A percentile compares a stretch with the other conserved stretches of the same genome.
Evolutionary conservation across 1,140 invertebrate genomes (phyloP).

Genomic region (Rhyzopertha dominica): DNA sequence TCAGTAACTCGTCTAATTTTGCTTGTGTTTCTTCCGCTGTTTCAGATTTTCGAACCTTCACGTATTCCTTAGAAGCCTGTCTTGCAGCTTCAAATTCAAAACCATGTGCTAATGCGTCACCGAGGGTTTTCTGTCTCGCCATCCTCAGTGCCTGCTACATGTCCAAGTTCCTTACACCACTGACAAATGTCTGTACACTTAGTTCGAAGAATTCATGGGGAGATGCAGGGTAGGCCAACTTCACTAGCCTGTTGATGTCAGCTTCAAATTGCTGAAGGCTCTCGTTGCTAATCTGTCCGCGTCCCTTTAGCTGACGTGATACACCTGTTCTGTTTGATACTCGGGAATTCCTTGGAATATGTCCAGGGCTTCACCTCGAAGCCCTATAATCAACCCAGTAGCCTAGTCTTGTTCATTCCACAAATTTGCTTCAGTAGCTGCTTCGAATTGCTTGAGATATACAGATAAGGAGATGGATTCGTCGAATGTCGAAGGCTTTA

Average conservation of each 20-base stretch:
- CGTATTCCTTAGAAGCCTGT: conserved; percentile 3
- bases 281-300: background rate
- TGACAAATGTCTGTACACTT: conserved; percentile 6
- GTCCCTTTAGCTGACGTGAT: conserved; percentile 9
- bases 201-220: conserved; percentile 4
- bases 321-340: conserved; percentile 7
- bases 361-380: conserved; percentile 6
- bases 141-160: conserved; percentile 4
- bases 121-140: conserved; percentile 2
- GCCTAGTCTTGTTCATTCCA: conserved; percentile 6
- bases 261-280: conserved; percentile 10
- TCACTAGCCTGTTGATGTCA: conserved; percentile 1
- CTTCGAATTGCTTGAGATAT: conserved; percentile 15
- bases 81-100: conserved; percentile 10
- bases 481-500: conserved; percentile 7
- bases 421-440: conserved; percentile 9
- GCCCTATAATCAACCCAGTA: conserved; percentile 1
- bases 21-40: too few species aligned
- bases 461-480: conserved; percentile 5
- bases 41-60: too few species aligned
- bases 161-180: conserved; percentile 5
- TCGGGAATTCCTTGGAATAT: conserved; percentile 2
- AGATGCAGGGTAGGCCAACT: conserved; percentile 8
- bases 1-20: too few species aligned
- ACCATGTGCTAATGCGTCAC: conserved; percentile 7